These are phyloP conservation scores for Psilopsiagon aurifrons DNA, from an alignment of 2,113 vertebrate species.

Conservation along the genomic window DNA sequence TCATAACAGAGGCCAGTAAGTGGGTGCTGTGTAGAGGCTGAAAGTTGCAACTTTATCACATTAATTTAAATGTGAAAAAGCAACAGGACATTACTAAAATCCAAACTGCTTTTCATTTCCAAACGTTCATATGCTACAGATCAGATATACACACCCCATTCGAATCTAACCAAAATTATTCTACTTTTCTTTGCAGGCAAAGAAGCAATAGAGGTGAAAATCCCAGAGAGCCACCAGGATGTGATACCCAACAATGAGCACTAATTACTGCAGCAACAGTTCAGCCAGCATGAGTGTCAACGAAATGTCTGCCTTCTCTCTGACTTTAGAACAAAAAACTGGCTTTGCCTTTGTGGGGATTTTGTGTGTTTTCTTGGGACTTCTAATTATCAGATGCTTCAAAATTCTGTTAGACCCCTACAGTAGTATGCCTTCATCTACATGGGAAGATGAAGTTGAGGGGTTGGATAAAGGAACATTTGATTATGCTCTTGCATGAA, in stretches of 20 bases:
- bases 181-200: conserved; percentile 35
- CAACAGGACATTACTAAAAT: neutral
- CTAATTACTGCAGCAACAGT: conserved; percentile 88
- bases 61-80: neutral
- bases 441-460: conserved; percentile 94
- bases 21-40: neutral
- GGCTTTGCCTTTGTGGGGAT: conserved; percentile 95
- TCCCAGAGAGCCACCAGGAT: conserved; percentile 53
- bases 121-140: neutral
- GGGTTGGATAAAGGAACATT: conserved; percentile 96
- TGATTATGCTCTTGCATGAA: conserved; percentile 93
- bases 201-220: conserved; percentile 35
- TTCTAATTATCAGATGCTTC: conserved; percentile 95
- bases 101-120: neutral
- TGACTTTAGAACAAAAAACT: conserved; percentile 96
- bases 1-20: neutral
- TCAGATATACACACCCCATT: neutral
- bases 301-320: conserved; percentile 85
- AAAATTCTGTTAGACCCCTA: conserved; percentile 95
- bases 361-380: conserved; percentile 92
- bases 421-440: conserved; percentile 97
- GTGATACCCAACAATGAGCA: conserved; percentile 85
- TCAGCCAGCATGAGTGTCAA: conserved; percentile 89
- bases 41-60: neutral
- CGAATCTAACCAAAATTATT: neutral